Evolutionary conservation across 2,113 vertebrate genomes (phyloP).

Genomic region (Microtus richardsoni): DNA sequence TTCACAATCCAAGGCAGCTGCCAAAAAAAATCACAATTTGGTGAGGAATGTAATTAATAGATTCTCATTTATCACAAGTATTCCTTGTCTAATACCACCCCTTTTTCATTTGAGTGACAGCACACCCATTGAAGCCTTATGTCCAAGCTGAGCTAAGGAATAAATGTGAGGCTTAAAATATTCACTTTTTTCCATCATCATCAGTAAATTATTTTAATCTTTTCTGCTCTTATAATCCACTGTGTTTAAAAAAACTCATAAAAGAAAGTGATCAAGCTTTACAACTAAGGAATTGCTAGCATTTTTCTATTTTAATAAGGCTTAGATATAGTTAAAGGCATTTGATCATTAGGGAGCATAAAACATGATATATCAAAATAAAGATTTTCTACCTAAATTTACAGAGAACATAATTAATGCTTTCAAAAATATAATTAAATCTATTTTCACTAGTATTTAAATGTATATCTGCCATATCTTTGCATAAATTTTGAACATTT

Average conservation of each 20-base stretch:
- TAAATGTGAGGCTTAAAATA: conserved; percentile 54
- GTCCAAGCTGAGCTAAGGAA: conserved; percentile 27
- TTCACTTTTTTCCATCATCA: conserved; percentile 45
- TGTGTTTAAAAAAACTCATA: not conserved
- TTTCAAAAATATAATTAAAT: not conserved
- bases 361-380: not conserved
- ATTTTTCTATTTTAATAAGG: not conserved
- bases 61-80: not conserved
- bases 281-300: not conserved
- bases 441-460: not conserved
- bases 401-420: not conserved
- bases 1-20: not conserved
- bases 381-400: not conserved
- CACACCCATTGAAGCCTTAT: conserved; percentile 8
- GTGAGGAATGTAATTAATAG: not conserved
- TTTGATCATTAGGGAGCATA: not conserved
- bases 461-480: not conserved
- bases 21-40: not conserved
- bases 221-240: not conserved
- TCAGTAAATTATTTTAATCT: conserved; percentile 29
- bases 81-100: not conserved
- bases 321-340: not conserved
- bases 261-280: not conserved
- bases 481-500: not conserved
- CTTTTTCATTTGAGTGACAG: not conserved